Conservation (phyloP, 1,140 invertebrate genomes). For the Hestina assimilis region DNA sequence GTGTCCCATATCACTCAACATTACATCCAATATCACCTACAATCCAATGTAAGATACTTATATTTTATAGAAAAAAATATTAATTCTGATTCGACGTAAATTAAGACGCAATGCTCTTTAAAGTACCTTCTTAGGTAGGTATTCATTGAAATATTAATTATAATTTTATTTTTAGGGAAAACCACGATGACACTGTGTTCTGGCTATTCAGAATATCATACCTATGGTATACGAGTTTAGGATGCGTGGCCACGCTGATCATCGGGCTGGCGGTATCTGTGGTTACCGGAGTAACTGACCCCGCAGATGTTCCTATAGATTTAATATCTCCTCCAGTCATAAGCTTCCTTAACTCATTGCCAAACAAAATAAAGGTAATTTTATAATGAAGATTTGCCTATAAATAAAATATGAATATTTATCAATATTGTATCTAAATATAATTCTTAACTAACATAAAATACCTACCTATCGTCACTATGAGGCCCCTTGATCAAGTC, state of each 20-base stretch:
- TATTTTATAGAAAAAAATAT: not conserved
- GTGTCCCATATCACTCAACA: conserved; percentile 68
- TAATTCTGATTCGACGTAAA: too few species aligned
- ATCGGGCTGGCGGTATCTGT: conserved; percentile 86
- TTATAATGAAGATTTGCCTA: not conserved
- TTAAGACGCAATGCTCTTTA: not conserved
- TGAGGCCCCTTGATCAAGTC: too few species aligned
- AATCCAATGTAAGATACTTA: conserved; percentile 33
- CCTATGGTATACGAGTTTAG: conserved; percentile 87
- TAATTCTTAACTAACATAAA: too few species aligned
- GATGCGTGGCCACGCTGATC: conserved; percentile 83
- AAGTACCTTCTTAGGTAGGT: not conserved
- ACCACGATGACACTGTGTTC: conserved; percentile 58
- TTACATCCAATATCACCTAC: conserved; percentile 42
- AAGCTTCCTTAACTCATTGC: conserved; percentile 58
- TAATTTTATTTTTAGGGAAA: conserved; percentile 41
- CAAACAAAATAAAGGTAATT: conserved; percentile 61
- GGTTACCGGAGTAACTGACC: conserved; percentile 79
- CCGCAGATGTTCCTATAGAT: conserved; percentile 71
- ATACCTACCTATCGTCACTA: too few species aligned
- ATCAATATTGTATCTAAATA: too few species aligned
- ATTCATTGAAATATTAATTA: not conserved
- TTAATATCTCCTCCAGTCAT: conserved; percentile 69
- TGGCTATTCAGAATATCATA: conserved; percentile 83
- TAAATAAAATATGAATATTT: too few species aligned